phyloP scores from a whole-genome alignment of 53 echinoderm and acorn worm genomes.

The Apostichopus leukothele region DNA sequence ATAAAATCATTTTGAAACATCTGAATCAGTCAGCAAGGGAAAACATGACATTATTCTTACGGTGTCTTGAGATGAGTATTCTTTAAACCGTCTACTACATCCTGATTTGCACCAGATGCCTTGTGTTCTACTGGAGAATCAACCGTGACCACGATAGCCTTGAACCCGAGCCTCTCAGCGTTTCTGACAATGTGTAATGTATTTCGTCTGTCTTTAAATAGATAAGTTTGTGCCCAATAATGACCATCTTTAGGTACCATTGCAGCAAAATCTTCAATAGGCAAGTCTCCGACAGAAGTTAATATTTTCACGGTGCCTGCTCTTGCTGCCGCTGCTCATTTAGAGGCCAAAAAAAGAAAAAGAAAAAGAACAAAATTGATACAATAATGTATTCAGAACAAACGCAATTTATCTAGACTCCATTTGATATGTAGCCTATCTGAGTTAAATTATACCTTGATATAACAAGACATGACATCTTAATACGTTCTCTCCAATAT shows the following conservation, averaged over 20 bases:
- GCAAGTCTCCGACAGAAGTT: constrained; percentile 7
- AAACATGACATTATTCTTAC: background rate
- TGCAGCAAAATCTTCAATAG: constrained; percentile 14
- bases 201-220: constrained; percentile 17
- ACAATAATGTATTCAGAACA: too few relatives aligned
- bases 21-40: too few relatives aligned
- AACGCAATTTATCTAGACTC: too few relatives aligned
- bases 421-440: too few relatives aligned
- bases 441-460: too few relatives aligned
- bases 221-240: constrained; percentile 32
- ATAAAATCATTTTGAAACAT: too few relatives aligned
- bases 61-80: background rate
- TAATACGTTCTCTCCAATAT: too few relatives aligned
- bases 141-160: constrained; percentile 19
- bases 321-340: constrained; percentile 11
- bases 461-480: too few relatives aligned
- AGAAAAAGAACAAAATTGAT: too few relatives aligned
- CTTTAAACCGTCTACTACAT: background rate
- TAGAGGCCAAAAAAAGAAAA: too few relatives aligned
- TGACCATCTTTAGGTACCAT: constrained; percentile 12
- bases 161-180: constrained; percentile 19
- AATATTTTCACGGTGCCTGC: constrained; percentile 8
- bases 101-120: background rate
- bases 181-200: constrained; percentile 14
- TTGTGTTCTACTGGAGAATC: constrained; percentile 33